Evolutionary conservation across 2,113 vertebrate species (phyloP), one percentile per base, ranked within the genome.

Genomic region (Rhipidura dahli): DNA sequence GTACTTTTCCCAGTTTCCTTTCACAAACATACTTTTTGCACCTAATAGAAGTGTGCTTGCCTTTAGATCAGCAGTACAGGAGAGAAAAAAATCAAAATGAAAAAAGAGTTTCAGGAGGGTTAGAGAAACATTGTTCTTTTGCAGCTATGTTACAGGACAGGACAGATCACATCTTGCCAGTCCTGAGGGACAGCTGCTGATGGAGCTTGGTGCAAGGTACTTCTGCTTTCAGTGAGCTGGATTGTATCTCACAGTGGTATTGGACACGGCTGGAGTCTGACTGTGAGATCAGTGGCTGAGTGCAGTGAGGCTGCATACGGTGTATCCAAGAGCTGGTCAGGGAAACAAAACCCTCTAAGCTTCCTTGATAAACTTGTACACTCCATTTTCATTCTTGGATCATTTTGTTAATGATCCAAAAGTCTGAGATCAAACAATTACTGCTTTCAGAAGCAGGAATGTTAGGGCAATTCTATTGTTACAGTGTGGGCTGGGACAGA

Each of bases 261-360:
- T 53, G 49, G 45, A 2, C n/a, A 54, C 39, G 16, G 44, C 27
- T 89, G 63, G 63, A 60, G 27, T 18, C 20, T 45, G 49, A 17
- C 37, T 30, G 27, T 1, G 1, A 11, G 24, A 15, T 37, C 0
- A 0, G 23, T 49, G 18, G 2, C 13, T 57, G n/a, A 44, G 13
- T 19, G 37, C 0, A 0, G 14, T 51, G 53, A 72, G 49, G 53
- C 33, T 69, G 15, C 2, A 1, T 30, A 5, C 3, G 20, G 8
- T 18, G 18, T 45, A 30, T 40, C 57, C 1, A 14, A 18, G 8
- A 20, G 26, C 1, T 45, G 6, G 11, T 49, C 60, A 30, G 40
- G 64, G n/a, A 65, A 83, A 53, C 1, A 65, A 73, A 83, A 45
- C 6, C 12, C 13, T n/a, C 20, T 66, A 30, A 19, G 2, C 7